phyloP scores from a whole-genome alignment of 1,140 invertebrate genomes.

The Neoseiulus cucumeris region DNA sequence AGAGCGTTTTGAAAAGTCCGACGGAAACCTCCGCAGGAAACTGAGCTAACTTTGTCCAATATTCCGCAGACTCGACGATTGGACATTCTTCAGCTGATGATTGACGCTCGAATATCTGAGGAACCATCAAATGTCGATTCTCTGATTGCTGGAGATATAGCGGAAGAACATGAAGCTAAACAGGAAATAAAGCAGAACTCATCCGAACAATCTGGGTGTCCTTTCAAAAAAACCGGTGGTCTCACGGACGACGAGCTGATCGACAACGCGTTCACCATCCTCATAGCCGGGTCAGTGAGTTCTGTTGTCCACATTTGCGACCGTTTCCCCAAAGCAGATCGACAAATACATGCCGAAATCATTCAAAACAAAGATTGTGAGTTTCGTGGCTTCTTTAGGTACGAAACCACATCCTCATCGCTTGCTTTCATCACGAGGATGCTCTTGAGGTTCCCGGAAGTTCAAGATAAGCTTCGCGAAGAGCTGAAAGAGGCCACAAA shows the following conservation, averaged over 20 bases:
- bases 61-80: neutral
- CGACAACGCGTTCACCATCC: slow-evolving; percentile 28
- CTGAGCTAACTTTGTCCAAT: neutral
- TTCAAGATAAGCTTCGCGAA: neutral
- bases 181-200: too few species aligned
- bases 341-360: too few species aligned
- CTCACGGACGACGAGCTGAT: slow-evolving; percentile 24
- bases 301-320: too few species aligned
- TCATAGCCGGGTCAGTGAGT: slow-evolving; percentile 27
- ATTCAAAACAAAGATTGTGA: too few species aligned
- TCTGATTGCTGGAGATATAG: neutral
- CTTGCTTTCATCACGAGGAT: neutral
- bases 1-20: neutral
- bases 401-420: neutral
- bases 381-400: neutral
- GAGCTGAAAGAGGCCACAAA: neutral
- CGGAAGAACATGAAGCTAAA: neutral
- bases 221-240: neutral
- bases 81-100: neutral
- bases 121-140: neutral
- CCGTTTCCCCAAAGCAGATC: too few species aligned
- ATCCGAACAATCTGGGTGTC: neutral
- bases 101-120: neutral
- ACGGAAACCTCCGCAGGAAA: too few species aligned
- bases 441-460: neutral